Evolutionary conservation across 2,113 vertebrate species (phyloP).

Genomic region (Clarias gariepinus): DNA sequence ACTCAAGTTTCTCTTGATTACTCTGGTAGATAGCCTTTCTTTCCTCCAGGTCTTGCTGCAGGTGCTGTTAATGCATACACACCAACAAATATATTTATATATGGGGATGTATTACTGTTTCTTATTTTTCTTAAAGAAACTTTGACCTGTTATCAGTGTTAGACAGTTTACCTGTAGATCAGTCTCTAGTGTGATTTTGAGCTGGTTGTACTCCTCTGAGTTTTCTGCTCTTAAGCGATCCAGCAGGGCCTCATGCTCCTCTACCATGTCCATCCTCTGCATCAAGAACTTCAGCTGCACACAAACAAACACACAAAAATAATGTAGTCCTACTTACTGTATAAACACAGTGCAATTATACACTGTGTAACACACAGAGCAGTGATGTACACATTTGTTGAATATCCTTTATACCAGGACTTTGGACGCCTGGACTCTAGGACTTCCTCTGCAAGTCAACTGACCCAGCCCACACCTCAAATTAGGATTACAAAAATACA

Average conservation of each 20-base stretch:
- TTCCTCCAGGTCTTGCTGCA: slow-evolving; percentile 75
- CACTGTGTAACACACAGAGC: not conserved
- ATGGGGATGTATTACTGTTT: not conserved
- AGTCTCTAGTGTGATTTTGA: slow-evolving; percentile 71
- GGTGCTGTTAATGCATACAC: not conserved
- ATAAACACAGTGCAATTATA: too few species aligned
- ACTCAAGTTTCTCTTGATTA: slow-evolving; percentile 81
- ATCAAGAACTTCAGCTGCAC: slow-evolving; percentile 72
- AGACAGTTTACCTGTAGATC: slow-evolving; percentile 74
- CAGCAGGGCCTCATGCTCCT: slow-evolving; percentile 73
- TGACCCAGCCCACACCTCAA: too few species aligned
- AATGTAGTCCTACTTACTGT: not conserved
- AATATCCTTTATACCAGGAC: too few species aligned
- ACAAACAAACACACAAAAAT: not conserved
- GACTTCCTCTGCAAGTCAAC: too few species aligned
- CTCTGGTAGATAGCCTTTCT: slow-evolving; percentile 68
- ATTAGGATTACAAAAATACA: too few species aligned
- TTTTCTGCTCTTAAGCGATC: slow-evolving; percentile 68
- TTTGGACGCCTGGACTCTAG: too few species aligned
- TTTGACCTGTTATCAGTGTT: not conserved
- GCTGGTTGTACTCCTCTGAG: slow-evolving; percentile 65
- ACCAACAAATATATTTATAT: not conserved
- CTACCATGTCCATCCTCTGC: slow-evolving; percentile 67
- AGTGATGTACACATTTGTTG: not conserved
- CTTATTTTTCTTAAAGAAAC: not conserved